Evolutionary conservation across 2,888 invertebrate genomes (phyloP), one percentile per base, ranked within the genome.

Genomic region (Amphipyra berbera): DNA sequence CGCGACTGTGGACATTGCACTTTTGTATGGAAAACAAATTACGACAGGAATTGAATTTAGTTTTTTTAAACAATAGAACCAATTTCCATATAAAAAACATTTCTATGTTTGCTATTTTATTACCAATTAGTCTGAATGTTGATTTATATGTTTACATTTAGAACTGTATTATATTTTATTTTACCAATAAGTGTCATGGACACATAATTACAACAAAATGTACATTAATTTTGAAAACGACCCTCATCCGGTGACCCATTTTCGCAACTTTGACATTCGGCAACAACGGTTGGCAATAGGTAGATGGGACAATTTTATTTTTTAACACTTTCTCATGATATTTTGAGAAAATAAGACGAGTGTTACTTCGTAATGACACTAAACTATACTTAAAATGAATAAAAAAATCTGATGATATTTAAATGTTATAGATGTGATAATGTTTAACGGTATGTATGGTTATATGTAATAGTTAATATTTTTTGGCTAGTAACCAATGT

Each of bases 161-260:
- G n/a, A n/a, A n/a, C n/a, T n/a, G n/a, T n/a, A n/a, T n/a, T n/a
- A n/a, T n/a, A n/a, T n/a, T n/a, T n/a, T n/a, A n/a, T n/a, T n/a
- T n/a, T n/a, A n/a, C n/a, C n/a, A n/a, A n/a, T n/a, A n/a, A n/a
- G n/a, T n/a, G n/a, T n/a, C n/a, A n/a, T n/a, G n/a, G n/a, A n/a
- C n/a, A n/a, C n/a, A n/a, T n/a, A n/a, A n/a, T n/a, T n/a, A n/a
- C n/a, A n/a, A n/a, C n/a, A n/a, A n/a, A n/a, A n/a, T n/a, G n/a
- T n/a, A n/a, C n/a, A n/a, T n/a, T n/a, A n/a, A n/a, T n/a, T n/a
- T n/a, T n/a, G n/a, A n/a, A n/a, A n/a, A n/a, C n/a, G n/a, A n/a
- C n/a, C n/a, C n/a, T n/a, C n/a, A 78, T 73, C 73, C 75, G 68
- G 88, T 93, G 94, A 93, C 94, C 93, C 88, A 93, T 92, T 93